Base-by-base conservation (phyloP, 2,888 invertebrate genomes). In the Drosophila vallismaia region DNA sequence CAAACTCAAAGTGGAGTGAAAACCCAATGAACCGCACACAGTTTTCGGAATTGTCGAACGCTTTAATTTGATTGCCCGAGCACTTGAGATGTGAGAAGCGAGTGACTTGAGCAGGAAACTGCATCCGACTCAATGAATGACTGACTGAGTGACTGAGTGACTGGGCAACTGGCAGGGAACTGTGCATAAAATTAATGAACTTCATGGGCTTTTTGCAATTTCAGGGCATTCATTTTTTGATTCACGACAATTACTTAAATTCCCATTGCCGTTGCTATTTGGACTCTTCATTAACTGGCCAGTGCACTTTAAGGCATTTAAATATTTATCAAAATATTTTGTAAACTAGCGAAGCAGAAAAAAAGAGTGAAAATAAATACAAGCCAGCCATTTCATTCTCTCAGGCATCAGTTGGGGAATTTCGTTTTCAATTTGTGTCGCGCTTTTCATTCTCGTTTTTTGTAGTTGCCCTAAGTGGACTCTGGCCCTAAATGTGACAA, bases 361-460 rank as follows among this genome's bases (percentile, higher is more conserved):
- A 46, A 31, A 10, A 38, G 38, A 8, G 45, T 36, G 26, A 24
- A 9, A 24, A 42, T 26, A 45, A 59, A 62, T 44, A 79, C 49
- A 71, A 76, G 55, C 42, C 31, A 28, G 51, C 64, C 60, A 56
- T 69, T 69, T 53, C 36, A 51, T 44, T 71, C 51, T 53, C 46
- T 48, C 19, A 19, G 50, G 50, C 69, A 54, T 69, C 59, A 68
- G 60, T 55, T 57, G 51, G 51, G 49, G 51, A 49, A 78, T 75
- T 74, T 84, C 84, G 56, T 81, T 84, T 81, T 78, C 79, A 81
- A 76, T 81, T 84, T 81, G 70, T 74, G 69, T 81, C 71, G 59
- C 62, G 52, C 60, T 69, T 71, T 60, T 70, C 52, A 44, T 59
- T 64, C 38, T 42, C 36, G 9, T 64, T 68, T 71, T 19, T 49